A percentile compares a stretch with the other conserved stretches of the same genome.
These are phyloP conservation scores for Montipora foliosa DNA, from an alignment of 64 coral and sea anemone species.

Conservation along the genomic window DNA sequence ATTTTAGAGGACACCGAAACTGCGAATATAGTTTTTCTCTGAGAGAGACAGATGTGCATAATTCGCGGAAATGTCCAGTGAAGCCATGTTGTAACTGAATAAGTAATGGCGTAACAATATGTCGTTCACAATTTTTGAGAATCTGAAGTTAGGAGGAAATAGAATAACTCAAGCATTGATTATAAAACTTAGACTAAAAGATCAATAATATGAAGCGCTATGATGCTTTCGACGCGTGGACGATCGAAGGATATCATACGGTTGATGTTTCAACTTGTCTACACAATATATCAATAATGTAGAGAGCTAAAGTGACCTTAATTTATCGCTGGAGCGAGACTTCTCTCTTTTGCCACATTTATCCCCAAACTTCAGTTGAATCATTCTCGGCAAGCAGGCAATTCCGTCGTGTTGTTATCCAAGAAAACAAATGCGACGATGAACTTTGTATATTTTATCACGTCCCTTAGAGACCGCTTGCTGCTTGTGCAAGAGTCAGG, in stretches of 20 bases:
- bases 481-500: neutral
- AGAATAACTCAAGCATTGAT: no score
- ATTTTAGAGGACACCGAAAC: constrained; percentile 23
- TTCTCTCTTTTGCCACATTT: neutral
- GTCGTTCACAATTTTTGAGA: neutral
- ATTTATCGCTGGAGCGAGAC: constrained; percentile 1
- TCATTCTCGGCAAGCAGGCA: constrained; percentile 1
- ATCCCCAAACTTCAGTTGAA: neutral
- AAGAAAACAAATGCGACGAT: neutral
- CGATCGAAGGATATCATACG: neutral
- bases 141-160: neutral
- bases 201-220: no score
- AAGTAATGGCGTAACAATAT: constrained; percentile 35
- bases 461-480: constrained; percentile 43
- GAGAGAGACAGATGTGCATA: constrained; percentile 12
- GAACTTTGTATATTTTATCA: constrained; percentile 23
- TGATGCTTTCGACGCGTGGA: neutral
- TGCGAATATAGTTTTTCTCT: neutral
- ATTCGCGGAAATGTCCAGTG: constrained; percentile 19
- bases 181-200: no score
- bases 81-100: constrained; percentile 48
- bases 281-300: constrained; percentile 34
- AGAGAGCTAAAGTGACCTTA: constrained; percentile 44
- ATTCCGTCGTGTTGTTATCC: neutral
- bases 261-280: constrained; percentile 12